Evolutionary conservation across 2,797 vertebrate genomes (phyloP).

Genomic region (Myiotriccus ornatus): DNA sequence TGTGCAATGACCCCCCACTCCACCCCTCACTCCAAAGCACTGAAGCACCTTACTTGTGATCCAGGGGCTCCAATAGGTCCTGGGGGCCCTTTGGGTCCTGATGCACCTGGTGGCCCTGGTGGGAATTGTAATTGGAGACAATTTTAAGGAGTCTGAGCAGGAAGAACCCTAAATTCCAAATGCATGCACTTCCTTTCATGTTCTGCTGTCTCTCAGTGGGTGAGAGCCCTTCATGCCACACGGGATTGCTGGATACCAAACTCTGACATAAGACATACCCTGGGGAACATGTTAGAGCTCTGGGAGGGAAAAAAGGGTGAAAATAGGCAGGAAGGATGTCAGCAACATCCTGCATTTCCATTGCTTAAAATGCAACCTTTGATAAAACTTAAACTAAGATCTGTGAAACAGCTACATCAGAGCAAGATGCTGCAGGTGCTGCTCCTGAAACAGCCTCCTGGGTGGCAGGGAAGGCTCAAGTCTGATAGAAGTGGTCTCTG

Average conservation of each 20-base stretch:
- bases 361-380: neutral
- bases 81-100: conserved; percentile 76
- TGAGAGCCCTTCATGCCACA: neutral
- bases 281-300: neutral
- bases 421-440: neutral
- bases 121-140: conserved; percentile 10
- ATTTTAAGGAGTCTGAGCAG: neutral
- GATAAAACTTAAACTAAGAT: neutral
- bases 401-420: neutral
- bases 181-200: neutral
- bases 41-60: conserved; percentile 68
- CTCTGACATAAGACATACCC: neutral
- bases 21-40: neutral
- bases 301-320: neutral
- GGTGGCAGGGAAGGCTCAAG: neutral
- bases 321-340: neutral
- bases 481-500: neutral
- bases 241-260: neutral
- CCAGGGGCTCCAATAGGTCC: conserved; percentile 76
- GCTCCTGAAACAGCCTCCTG: neutral
- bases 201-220: neutral
- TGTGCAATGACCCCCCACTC: neutral
- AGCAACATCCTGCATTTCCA: neutral
- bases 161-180: neutral
- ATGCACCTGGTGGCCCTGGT: conserved; percentile 78